Base-by-base conservation (phyloP, 2,797 vertebrate genomes). In the Spea hammondii region DNA sequence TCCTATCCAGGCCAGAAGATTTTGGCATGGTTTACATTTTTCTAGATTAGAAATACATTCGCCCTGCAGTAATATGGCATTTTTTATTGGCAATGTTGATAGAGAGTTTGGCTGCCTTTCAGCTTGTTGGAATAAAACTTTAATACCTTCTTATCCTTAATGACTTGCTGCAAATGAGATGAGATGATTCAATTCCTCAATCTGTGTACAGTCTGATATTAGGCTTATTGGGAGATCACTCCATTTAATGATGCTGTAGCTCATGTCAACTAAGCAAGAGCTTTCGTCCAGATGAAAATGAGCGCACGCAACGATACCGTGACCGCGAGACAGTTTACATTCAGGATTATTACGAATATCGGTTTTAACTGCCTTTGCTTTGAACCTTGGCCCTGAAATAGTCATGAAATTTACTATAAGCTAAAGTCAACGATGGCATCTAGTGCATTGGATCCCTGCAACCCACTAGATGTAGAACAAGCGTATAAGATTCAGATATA, bases 91-190 rank as follows among this genome's bases (percentile, higher is more conserved):
- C 50, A 75, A 66, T 46, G 44, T 44, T 65, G 73, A 75, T 57
- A 65, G 73, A 32, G 60, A 32, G 51, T 11, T 67, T 75, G 73
- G 70, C 71, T 64, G 64, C 44, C 66, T 74, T 75, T 79, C 72
- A 74, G 8, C 53, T 45, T n/a, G 68, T 66, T 46, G 60, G 49
- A 11, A 57, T 70, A 62, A 79, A 74, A 74, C 14, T 17, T 62
- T 62, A 74, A 74, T 74, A 62, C 55, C 62, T 65, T 70, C 55
- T 79, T 60, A 62, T 79, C 64, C 48, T 47, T 74, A 79, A 74
- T 79, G 72, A 74, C 65, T 70, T 65, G 48, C 72, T 69, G 78
- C 68, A 74, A 79, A 74, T 74, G 11, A 78, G 72, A 78, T 59
- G 70, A 72, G 70, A 65, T 78, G 47, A 72, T 65, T 60, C 17